Conservation (phyloP, 2,113 vertebrate species). For the Diadophis punctatus region DNA sequence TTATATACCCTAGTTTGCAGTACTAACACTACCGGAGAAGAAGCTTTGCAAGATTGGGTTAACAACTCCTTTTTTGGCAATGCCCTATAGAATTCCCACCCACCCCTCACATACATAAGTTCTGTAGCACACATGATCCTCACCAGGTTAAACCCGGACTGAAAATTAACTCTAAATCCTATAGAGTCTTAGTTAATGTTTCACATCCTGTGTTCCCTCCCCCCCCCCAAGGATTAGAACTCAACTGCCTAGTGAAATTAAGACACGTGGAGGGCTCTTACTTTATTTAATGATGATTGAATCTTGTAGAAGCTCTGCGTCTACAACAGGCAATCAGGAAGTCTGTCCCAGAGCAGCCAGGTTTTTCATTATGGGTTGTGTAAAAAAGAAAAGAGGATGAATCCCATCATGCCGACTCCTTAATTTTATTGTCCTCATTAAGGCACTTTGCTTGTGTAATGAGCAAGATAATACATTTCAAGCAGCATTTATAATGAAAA, state of each 20-base stretch:
- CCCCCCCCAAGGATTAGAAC: not conserved
- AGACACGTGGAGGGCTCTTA: not conserved
- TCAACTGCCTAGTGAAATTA: not conserved
- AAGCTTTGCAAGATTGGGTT: no score
- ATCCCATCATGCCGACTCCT: constrained; percentile 29
- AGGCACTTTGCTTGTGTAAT: constrained; percentile 60
- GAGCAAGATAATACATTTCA: constrained; percentile 40
- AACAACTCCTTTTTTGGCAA: no score
- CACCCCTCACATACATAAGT: not conserved
- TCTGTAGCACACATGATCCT: not conserved
- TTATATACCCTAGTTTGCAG: no score
- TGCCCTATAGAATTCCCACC: not conserved
- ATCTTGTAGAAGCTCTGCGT: not conserved
- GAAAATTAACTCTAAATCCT: not conserved
- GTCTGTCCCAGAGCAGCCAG: not conserved
- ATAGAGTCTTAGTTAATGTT: not conserved
- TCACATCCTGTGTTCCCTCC: no score
- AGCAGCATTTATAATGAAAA: constrained; percentile 43
- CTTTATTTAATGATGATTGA: not conserved
- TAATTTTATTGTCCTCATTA: constrained; percentile 61
- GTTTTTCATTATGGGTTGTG: not conserved
- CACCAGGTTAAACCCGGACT: not conserved
- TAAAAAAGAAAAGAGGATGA: not conserved
- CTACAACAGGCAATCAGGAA: not conserved
- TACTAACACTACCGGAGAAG: no score